Conservation (phyloP, 2,888 invertebrate genomes). For the Chloromyia formosa region DNA sequence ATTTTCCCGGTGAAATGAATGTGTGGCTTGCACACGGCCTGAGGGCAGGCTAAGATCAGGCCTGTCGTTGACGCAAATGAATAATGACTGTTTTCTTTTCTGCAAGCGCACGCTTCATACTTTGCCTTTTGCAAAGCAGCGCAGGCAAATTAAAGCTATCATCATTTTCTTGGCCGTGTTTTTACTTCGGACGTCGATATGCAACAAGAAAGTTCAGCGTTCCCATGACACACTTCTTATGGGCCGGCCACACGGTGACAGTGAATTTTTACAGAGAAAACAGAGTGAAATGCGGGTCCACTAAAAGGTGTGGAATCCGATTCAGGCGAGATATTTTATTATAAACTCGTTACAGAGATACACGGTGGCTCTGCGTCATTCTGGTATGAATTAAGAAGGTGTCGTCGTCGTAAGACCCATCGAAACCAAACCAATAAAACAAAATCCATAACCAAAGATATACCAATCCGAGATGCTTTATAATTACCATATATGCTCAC, state of each 20-base stretch:
- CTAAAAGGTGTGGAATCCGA: neutral
- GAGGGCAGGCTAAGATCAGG: too few relatives aligned
- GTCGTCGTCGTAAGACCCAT: too few relatives aligned
- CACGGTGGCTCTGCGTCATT: too few relatives aligned
- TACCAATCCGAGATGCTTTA: neutral
- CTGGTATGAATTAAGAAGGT: too few relatives aligned
- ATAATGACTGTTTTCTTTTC: neutral
- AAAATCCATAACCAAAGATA: neutral
- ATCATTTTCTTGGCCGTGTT: neutral
- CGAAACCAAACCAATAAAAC: neutral
- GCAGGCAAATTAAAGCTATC: neutral
- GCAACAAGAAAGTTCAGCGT: constrained; percentile 18
- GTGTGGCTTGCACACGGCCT: too few relatives aligned
- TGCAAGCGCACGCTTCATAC: neutral
- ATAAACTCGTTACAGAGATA: too few relatives aligned
- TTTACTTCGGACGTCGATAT: neutral
- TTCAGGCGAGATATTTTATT: neutral
- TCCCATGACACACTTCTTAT: constrained; percentile 47
- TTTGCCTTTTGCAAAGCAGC: too few relatives aligned
- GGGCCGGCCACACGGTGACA: constrained; percentile 42
- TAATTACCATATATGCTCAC: neutral
- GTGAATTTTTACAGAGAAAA: constrained; percentile 46
- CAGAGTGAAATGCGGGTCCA: constrained; percentile 14
- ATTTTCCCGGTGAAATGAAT: neutral
- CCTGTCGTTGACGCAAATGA: neutral